Percentiles rank a stretch among this genome's conserved stretches.
phyloP scores from a whole-genome alignment of 2,888 invertebrate species.

The Platerodrilus igneus region DNA sequence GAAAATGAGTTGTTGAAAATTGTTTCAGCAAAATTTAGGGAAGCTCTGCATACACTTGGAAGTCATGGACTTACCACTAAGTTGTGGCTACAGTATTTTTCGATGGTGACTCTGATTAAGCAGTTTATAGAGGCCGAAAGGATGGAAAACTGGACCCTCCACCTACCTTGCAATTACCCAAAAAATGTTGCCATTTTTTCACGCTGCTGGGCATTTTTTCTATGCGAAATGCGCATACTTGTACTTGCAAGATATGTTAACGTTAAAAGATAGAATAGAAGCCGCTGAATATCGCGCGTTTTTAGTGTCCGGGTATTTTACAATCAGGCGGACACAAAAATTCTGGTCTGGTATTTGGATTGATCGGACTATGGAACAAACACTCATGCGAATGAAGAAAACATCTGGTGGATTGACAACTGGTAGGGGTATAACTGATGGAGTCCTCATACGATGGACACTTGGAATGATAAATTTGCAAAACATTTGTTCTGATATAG shows the following conservation, averaged over 20 bases:
- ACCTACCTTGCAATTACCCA: conserved; percentile 32
- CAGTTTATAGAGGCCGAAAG: conserved; percentile 36
- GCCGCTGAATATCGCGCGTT: conserved; percentile 26
- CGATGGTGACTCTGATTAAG: conserved; percentile 33
- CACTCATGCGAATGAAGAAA: conserved; percentile 34
- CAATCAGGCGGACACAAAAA: conserved; percentile 21
- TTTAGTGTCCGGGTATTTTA: too few relatives aligned
- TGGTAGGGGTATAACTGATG: conserved; percentile 28
- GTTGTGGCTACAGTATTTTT: conserved; percentile 33
- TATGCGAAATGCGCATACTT: conserved; percentile 39
- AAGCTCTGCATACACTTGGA: conserved; percentile 49
- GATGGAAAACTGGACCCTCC: conserved; percentile 31
- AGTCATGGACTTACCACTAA: conserved; percentile 28
- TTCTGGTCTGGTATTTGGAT: conserved; percentile 30
- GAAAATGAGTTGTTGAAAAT: conserved; percentile 17
- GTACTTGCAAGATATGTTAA: conserved; percentile 42
- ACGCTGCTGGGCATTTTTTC: conserved; percentile 39
- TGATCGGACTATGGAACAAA: conserved; percentile 38
- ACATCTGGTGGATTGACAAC: conserved; percentile 30
- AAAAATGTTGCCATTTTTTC: conserved; percentile 39
- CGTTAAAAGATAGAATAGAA: conserved; percentile 28
- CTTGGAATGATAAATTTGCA: conserved; percentile 23
- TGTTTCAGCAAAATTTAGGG: conserved; percentile 47
- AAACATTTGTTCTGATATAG: conserved; percentile 26
- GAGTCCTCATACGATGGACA: conserved; percentile 27